A percentile compares a stretch with the other conserved stretches of the same genome.
These are phyloP conservation scores for Heloderma charlesbogerti DNA, from an alignment of 2,113 vertebrate species.

Conservation along the genomic window DNA sequence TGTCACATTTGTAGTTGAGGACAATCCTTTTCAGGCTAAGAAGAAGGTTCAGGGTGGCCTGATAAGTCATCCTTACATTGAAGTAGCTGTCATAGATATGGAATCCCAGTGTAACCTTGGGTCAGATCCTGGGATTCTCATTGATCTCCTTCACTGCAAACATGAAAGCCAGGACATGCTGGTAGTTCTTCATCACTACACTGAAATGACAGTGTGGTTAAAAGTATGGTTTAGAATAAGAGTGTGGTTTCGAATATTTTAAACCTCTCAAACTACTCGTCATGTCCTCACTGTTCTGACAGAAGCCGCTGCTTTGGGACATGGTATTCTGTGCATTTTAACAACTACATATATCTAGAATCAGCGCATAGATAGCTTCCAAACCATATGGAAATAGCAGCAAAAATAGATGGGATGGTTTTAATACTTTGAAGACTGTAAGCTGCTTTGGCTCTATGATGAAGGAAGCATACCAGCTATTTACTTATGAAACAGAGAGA, in stretches of 20 bases:
- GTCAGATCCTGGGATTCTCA: background rate
- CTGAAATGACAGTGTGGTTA: background rate
- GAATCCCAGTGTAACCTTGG: background rate
- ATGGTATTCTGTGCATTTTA: background rate
- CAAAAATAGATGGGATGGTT: background rate
- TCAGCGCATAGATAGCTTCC: background rate
- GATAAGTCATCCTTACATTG: background rate
- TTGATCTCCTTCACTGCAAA: constrained; percentile 13
- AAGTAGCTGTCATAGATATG: constrained; percentile 19
- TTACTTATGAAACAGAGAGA: background rate
- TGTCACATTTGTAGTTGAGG: background rate
- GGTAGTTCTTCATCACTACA: background rate
- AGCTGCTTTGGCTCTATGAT: background rate
- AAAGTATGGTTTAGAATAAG: too few species aligned
- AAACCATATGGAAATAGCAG: background rate
- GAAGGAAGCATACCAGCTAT: background rate
- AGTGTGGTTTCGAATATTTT: too few species aligned
- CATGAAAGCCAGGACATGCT: background rate
- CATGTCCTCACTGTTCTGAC: too few species aligned
- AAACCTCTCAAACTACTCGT: background rate
- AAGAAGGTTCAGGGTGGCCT: constrained; percentile 2
- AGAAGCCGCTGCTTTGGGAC: background rate
- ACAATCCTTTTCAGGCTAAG: background rate
- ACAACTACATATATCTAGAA: background rate
- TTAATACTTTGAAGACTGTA: too few species aligned